Evolutionary conservation across 1,140 invertebrate species (phyloP), one percentile per base, ranked within the genome.

Genomic region (Psilanteris sp.): DNA sequence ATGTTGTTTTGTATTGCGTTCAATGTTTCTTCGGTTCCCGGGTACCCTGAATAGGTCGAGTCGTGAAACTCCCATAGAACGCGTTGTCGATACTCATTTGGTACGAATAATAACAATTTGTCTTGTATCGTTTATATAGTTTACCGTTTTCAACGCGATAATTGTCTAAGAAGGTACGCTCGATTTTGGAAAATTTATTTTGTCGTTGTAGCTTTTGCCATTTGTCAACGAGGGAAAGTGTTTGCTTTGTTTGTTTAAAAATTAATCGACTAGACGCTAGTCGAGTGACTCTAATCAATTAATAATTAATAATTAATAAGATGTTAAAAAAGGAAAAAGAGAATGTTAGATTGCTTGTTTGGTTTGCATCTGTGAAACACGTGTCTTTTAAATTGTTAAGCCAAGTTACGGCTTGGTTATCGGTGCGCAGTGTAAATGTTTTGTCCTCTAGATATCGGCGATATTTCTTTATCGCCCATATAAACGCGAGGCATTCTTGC

Each of bases 11-110:
- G 26, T 9, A 46, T 46, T n/a, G 26, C 43, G 14, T 29, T 18
- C 4, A 4, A 1, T 8, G 43, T 46, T 16, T 46, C 24, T 3
- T 46, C 14, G 1, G n/a, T 16, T 1, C 43, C 43, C 9, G 43
- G 43, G n/a, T 46, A 26, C 1, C 24, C 43, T 1, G 43, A 24
- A 6, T 9, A n/a, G n/a, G 7, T 46, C 8, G 43, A 46, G 26
- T 46, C 24, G 8, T 39, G 36, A 9, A 39, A 39, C 6, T 39
- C 36, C 36, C 16, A 18, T 1, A 39, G 1, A 3, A 39, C 16
- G 6, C 16, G 36, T 10, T 18, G 36, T 20, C 36, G 14, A 3
- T 9, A 9, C 10, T 39, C 16, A 5, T 1, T 39, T 2, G 36
- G 36, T 39, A 39, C 36, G 10, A 39, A 5, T 16, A 20, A 3